phyloP scores from a whole-genome alignment of 1,140 invertebrate genomes.

The Neotoxoptera formosana region DNA sequence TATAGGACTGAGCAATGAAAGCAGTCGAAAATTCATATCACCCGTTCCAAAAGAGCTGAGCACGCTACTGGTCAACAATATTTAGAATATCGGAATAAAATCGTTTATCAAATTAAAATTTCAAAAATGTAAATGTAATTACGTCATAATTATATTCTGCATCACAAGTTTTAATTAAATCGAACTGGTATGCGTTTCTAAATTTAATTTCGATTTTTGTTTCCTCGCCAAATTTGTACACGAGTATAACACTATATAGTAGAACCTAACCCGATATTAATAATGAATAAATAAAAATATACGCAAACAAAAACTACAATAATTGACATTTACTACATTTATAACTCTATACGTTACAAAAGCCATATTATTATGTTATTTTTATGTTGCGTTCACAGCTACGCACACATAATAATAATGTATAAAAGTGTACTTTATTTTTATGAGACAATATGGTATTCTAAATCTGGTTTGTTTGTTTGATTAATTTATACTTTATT shows the following conservation, averaged over 20 bases:
- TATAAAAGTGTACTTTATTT: constrained; percentile 11
- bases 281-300: background rate
- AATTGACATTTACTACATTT: background rate
- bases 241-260: background rate
- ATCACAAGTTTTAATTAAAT: background rate
- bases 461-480: background rate
- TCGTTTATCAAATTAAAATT: background rate
- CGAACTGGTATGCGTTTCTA: background rate
- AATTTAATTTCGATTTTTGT: background rate
- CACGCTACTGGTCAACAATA: background rate
- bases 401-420: background rate
- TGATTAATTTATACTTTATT: background rate
- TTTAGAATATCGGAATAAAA: background rate
- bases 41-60: too few relatives aligned
- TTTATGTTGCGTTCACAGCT: background rate
- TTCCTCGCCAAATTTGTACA: background rate
- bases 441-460: background rate
- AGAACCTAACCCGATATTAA: background rate
- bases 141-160: background rate
- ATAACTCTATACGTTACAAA: background rate
- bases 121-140: background rate
- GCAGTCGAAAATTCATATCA: too few relatives aligned
- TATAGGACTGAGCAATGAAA: too few relatives aligned
- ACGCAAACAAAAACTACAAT: background rate
- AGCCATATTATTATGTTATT: background rate